phyloP scores from a whole-genome alignment of 2,888 invertebrate species.

The Chrysomela aeneicollis region DNA sequence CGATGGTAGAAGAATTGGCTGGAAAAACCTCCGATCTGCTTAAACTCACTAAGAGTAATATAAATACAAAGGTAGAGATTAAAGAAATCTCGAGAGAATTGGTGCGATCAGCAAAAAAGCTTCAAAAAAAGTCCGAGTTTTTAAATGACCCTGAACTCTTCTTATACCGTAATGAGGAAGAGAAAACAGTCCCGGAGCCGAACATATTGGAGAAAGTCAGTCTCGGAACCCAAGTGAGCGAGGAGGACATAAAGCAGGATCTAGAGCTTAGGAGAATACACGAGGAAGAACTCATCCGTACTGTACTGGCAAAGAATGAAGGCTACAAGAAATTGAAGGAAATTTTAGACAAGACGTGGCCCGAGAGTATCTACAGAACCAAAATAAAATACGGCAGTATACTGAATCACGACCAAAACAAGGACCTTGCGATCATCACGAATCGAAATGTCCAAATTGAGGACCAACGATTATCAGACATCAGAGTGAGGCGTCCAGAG shows the following conservation, averaged over 20 bases:
- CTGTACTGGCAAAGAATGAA: not conserved
- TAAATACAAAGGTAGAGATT: constrained; percentile 6
- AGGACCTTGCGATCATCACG: not conserved
- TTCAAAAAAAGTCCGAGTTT: not conserved
- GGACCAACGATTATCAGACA: not conserved
- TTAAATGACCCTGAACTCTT: not conserved
- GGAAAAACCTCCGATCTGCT: not conserved
- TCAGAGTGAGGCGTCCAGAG: not conserved
- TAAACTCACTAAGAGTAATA: constrained; percentile 4
- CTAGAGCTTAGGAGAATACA: constrained; percentile 8
- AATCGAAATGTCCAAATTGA: not conserved
- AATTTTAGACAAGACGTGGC: not conserved
- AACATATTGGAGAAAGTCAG: not conserved
- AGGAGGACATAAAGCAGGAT: constrained; percentile 1
- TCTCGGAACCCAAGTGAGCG: not conserved
- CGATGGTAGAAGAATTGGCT: not conserved
- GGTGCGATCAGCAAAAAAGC: not conserved
- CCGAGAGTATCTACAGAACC: not conserved
- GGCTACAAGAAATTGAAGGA: not conserved
- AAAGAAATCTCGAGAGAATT: not conserved
- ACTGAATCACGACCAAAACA: not conserved
- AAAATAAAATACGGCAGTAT: constrained; percentile 6
- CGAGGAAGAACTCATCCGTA: not conserved
- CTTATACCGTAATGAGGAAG: not conserved
- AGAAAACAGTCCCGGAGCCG: not conserved